These are phyloP conservation scores for Barnardius zonarius DNA, from an alignment of 2,113 vertebrate species.

Conservation along the genomic window DNA sequence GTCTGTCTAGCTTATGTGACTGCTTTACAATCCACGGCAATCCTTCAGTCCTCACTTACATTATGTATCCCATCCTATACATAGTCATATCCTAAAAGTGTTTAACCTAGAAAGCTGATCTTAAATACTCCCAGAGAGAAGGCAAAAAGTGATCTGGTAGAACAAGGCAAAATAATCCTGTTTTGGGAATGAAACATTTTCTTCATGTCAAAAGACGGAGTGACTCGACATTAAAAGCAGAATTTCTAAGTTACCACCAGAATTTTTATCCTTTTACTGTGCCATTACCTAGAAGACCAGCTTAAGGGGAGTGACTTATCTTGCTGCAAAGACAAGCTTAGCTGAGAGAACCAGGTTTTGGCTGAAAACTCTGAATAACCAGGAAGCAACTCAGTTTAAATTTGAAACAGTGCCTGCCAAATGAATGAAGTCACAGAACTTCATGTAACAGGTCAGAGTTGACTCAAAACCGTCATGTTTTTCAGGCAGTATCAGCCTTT, in stretches of 20 bases:
- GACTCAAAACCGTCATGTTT: background rate
- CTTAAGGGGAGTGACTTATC: background rate
- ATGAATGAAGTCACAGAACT: background rate
- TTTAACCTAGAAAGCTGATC: background rate
- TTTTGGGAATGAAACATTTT: background rate
- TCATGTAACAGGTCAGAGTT: background rate
- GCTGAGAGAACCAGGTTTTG: background rate
- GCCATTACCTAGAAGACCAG: background rate
- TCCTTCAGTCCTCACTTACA: background rate
- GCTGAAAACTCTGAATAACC: background rate
- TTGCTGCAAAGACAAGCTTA: background rate
- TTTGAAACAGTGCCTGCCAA: background rate
- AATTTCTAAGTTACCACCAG: background rate
- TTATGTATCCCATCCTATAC: background rate
- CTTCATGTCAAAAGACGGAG: background rate
- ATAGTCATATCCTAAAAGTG: background rate
- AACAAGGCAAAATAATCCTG: background rate
- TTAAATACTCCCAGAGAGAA: background rate
- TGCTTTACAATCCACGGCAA: background rate
- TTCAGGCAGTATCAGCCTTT: background rate
- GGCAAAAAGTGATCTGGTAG: background rate
- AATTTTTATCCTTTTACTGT: background rate
- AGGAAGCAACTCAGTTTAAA: rapidly evolving
- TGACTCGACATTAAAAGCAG: background rate
- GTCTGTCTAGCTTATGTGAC: background rate